Conservation (phyloP, 37 sponge, comb jelly and placozoan genomes). For the Oopsacas minuta region DNA sequence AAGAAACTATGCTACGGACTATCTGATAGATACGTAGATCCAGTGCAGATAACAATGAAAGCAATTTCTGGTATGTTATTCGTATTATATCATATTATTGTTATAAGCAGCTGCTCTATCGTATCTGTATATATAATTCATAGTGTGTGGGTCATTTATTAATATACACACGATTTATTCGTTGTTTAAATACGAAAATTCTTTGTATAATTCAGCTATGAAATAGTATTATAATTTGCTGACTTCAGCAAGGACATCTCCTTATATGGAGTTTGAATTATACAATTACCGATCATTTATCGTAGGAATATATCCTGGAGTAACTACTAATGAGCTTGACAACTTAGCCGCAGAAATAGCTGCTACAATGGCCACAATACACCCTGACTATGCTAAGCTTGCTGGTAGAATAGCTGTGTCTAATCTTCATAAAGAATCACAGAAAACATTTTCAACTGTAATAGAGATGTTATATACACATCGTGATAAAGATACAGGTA, state of each 20-base stretch:
- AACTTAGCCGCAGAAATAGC: slow-evolving; percentile 98
- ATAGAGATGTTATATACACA: neutral
- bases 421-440: slow-evolving; percentile 97
- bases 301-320: slow-evolving; percentile 66
- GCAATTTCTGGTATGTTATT: slow-evolving; percentile 65
- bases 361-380: slow-evolving; percentile 91
- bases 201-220: too few relatives aligned
- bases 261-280: too few relatives aligned
- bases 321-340: slow-evolving; percentile 94
- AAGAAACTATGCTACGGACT: slow-evolving; percentile 92
- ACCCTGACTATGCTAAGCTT: slow-evolving; percentile 94
- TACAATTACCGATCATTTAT: too few relatives aligned
- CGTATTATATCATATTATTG: too few relatives aligned
- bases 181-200: too few relatives aligned
- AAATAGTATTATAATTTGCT: too few relatives aligned
- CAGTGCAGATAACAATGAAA: slow-evolving; percentile 92
- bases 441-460: slow-evolving; percentile 59
- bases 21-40: slow-evolving; percentile 74
- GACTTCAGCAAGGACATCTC: too few relatives aligned
- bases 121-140: too few relatives aligned
- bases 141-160: too few relatives aligned
- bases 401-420: slow-evolving; percentile 93
- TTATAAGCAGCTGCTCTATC: too few relatives aligned
- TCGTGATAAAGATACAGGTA: neutral
- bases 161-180: too few relatives aligned